Conservation (phyloP, 2,113 vertebrate genomes). For the Natator depressus region DNA sequence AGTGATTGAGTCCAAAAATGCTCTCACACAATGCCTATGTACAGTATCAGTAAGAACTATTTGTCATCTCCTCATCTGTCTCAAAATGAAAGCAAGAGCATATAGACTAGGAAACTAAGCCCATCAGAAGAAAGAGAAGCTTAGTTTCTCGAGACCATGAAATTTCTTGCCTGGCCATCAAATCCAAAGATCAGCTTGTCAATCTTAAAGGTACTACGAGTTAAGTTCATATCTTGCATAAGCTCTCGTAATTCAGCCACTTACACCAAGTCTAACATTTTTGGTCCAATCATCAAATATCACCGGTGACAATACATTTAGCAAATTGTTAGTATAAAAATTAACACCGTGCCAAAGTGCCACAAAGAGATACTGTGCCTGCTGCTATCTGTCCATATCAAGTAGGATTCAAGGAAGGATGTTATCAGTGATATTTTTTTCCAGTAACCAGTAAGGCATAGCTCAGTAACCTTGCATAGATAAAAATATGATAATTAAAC, state of each 20-base stretch:
- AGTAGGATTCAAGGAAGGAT: not conserved
- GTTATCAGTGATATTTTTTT: not conserved
- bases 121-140: not conserved
- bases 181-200: not conserved
- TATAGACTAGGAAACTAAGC: too few species aligned
- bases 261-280: not conserved
- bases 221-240: not conserved
- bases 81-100: too few species aligned
- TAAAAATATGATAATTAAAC: slow-evolving; percentile 6
- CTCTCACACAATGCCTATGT: too few species aligned
- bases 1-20: too few species aligned
- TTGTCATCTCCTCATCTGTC: too few species aligned
- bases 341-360: not conserved
- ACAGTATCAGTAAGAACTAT: too few species aligned
- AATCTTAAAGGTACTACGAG: not conserved
- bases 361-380: not conserved
- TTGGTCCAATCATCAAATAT: not conserved
- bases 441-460: not conserved
- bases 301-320: not conserved
- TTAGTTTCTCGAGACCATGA: not conserved
- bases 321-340: not conserved
- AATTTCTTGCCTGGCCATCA: not conserved
- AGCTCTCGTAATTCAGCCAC: not conserved
- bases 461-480: not conserved
- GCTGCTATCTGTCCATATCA: not conserved